Conservation (phyloP, 2,797 vertebrate species). For the Lepilemur septentrionalis region DNA sequence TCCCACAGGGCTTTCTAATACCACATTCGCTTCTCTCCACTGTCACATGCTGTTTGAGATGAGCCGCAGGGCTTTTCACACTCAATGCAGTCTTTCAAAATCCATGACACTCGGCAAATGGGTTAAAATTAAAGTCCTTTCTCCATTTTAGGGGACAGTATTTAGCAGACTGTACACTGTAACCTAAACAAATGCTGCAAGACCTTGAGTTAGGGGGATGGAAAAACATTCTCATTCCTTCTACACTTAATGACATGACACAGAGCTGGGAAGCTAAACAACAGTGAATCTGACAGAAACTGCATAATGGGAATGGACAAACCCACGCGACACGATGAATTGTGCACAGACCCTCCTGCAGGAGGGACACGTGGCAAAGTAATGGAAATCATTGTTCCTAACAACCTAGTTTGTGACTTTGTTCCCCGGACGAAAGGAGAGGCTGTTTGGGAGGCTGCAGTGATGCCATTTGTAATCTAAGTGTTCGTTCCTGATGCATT, state of each 20-base stretch:
- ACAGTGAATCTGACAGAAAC: neutral
- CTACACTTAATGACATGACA: neutral
- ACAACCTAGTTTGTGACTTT: neutral
- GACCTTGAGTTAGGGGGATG: neutral
- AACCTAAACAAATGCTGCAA: neutral
- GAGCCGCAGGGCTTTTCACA: neutral
- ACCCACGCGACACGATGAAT: fast-evolving
- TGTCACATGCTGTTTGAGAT: neutral
- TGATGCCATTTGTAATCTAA: neutral
- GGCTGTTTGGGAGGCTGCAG: fast-evolving
- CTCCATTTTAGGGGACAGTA: neutral
- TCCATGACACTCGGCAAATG: neutral
- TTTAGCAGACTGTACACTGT: neutral
- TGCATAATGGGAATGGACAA: neutral
- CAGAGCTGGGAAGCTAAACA: neutral
- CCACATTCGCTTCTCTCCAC: neutral
- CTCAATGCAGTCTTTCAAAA: neutral
- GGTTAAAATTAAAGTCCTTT: neutral
- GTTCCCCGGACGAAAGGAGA: neutral
- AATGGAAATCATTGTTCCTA: neutral
- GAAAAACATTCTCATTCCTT: neutral
- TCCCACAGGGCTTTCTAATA: neutral
- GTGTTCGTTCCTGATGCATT: fast-evolving
- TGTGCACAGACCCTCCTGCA: neutral
- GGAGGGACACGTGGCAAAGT: neutral